These are phyloP conservation scores for Antheraea mylitta DNA, from an alignment of 1,140 invertebrate genomes.

Conservation along the genomic window DNA sequence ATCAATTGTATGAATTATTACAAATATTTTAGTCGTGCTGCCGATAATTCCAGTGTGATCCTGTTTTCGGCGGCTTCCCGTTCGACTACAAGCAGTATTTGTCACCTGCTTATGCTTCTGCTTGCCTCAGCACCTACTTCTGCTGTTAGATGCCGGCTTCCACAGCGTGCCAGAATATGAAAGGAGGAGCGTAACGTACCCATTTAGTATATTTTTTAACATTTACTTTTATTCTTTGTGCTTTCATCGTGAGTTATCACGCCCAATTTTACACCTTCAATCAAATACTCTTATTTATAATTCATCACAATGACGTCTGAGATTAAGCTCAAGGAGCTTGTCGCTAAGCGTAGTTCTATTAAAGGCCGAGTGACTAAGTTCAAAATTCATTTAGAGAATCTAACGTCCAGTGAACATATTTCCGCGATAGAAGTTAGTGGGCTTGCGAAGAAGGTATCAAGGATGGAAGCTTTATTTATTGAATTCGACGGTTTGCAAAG, in stretches of 20 bases:
- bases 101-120: too few relatives aligned
- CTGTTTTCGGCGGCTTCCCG: not conserved
- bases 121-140: not conserved
- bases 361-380: conserved; percentile 18
- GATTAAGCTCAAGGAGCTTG: not conserved
- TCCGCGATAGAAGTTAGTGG: conserved; percentile 17
- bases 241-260: not conserved
- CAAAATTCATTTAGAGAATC: conserved; percentile 22
- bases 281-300: not conserved
- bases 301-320: not conserved
- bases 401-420: conserved; percentile 1
- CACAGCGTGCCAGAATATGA: not conserved
- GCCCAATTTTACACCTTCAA: not conserved
- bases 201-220: not conserved
- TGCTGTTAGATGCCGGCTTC: not conserved
- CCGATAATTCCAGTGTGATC: not conserved
- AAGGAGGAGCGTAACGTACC: not conserved
- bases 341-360: not conserved
- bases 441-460: conserved; percentile 16
- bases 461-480: conserved; percentile 14
- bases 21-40: not conserved
- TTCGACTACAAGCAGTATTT: not conserved
- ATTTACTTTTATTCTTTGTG: not conserved
- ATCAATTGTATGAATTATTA: too few relatives aligned
- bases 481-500: conserved; percentile 33